Percentiles rank a stretch among this genome's conserved stretches.
phyloP scores from a whole-genome alignment of 2,888 invertebrate genomes.

The Lochmaea crataegi region DNA sequence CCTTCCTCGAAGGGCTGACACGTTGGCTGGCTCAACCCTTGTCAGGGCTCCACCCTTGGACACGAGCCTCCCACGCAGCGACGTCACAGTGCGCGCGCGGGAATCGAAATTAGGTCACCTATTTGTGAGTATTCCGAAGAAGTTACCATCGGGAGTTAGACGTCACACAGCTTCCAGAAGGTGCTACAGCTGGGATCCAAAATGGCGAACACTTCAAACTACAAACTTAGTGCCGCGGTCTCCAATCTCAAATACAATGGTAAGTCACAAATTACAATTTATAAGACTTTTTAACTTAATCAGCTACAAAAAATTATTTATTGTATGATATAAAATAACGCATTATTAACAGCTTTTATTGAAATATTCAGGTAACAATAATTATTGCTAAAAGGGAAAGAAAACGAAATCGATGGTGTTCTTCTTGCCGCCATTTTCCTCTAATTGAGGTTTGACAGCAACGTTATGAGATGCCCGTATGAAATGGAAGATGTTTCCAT shows the following conservation, averaged over 20 bases:
- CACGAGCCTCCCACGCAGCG: constrained; percentile 56
- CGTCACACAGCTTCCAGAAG: constrained; percentile 58
- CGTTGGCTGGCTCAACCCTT: constrained; percentile 44
- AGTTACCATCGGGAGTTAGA: constrained; percentile 51
- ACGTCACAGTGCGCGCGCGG: constrained; percentile 61
- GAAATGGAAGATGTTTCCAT: not conserved
- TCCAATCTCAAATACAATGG: constrained; percentile 61
- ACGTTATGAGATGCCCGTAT: not conserved
- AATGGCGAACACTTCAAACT: constrained; percentile 62
- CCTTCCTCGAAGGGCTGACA: constrained; percentile 40
- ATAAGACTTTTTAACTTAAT: too few relatives aligned
- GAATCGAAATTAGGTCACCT: constrained; percentile 62
- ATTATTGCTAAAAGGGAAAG: too few relatives aligned
- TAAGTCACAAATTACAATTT: constrained; percentile 50
- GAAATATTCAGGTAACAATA: too few relatives aligned
- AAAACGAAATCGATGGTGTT: too few relatives aligned
- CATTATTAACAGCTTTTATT: not conserved
- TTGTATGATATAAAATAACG: too few relatives aligned
- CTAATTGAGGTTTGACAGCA: too few relatives aligned
- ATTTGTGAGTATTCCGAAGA: constrained; percentile 57
- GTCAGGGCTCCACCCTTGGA: constrained; percentile 54
- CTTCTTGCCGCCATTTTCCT: not conserved
- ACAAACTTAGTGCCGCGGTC: constrained; percentile 59
- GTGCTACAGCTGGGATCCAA: constrained; percentile 53
- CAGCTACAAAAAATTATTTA: not conserved